Conservation (phyloP, 2,888 invertebrate species). For the Dichetophora obliterata region DNA sequence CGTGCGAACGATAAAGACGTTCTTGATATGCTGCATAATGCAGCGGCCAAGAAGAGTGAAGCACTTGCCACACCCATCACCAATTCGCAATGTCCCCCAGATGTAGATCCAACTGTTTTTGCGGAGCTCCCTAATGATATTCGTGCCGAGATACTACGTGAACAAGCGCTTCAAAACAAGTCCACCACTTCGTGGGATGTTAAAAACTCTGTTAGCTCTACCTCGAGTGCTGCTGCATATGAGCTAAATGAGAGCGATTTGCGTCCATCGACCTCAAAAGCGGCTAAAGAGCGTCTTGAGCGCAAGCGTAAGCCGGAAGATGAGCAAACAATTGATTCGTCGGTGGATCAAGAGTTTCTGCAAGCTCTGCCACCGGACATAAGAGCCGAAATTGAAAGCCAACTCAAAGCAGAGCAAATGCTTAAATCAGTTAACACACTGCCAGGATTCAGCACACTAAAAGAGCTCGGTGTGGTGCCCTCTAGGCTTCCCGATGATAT, state of each 20-base stretch:
- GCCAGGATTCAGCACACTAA: neutral
- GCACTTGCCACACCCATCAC: neutral
- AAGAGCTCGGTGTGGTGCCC: neutral
- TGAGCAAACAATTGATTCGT: slow-evolving; percentile 29
- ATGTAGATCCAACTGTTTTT: slow-evolving; percentile 74
- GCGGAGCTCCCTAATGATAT: slow-evolving; percentile 76
- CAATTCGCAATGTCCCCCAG: slow-evolving; percentile 44
- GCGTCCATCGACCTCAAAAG: slow-evolving; percentile 59
- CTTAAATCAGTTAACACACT: no score
- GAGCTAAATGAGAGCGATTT: slow-evolving; percentile 54
- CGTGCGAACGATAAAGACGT: slow-evolving; percentile 47
- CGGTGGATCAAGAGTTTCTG: slow-evolving; percentile 73
- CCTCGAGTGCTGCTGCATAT: neutral
- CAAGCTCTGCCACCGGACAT: slow-evolving; percentile 75
- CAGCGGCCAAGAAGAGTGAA: slow-evolving; percentile 49
- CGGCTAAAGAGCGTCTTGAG: slow-evolving; percentile 47
- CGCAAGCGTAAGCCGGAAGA: slow-evolving; percentile 22
- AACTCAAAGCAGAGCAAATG: slow-evolving; percentile 43
- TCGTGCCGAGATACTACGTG: slow-evolving; percentile 71
- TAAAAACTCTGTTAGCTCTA: neutral
- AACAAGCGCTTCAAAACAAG: neutral
- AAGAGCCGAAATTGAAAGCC: slow-evolving; percentile 70
- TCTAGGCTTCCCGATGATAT: neutral
- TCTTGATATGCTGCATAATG: slow-evolving; percentile 58
- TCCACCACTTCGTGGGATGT: neutral